Evolutionary conservation across 2,797 vertebrate species (phyloP).

Genomic region (Austrolebias charrua): DNA sequence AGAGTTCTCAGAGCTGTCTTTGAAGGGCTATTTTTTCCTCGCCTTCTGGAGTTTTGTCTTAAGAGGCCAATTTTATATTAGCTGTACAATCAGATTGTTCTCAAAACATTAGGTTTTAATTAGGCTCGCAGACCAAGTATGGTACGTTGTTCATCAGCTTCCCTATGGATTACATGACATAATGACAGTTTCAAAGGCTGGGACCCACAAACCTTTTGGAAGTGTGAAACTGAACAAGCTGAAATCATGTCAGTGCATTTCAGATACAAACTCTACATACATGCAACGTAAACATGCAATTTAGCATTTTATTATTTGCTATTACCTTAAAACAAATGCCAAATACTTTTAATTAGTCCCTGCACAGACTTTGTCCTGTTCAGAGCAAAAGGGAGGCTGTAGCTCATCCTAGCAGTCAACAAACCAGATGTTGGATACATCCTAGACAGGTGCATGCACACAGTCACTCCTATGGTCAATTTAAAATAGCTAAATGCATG

Average conservation of each 20-base stretch:
- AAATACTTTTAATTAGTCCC: background rate
- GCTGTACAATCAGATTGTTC: conserved; percentile 60
- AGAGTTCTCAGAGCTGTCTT: conserved; percentile 48
- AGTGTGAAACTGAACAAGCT: conserved; percentile 14
- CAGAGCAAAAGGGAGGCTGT: background rate
- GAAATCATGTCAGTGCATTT: conserved; percentile 6
- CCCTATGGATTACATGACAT: conserved; percentile 45
- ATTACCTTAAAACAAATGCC: background rate
- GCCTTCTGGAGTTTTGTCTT: conserved; percentile 59
- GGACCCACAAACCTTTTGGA: conserved; percentile 4
- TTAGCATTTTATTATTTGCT: background rate
- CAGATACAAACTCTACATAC: background rate
- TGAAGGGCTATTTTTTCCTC: conserved; percentile 57
- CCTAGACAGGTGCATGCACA: background rate
- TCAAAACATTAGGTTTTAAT: conserved; percentile 68
- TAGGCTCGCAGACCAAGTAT: conserved; percentile 64
- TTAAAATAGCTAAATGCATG: background rate
- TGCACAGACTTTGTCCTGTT: background rate
- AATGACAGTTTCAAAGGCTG: conserved; percentile 48
- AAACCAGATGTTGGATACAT: no score
- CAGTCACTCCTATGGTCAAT: background rate
- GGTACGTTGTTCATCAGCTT: conserved; percentile 41
- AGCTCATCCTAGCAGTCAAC: no score
- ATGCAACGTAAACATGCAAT: no score
- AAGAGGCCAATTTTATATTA: conserved; percentile 70